These are phyloP conservation scores for Gnathonemus echidnorhynchus DNA, from an alignment of 2,113 vertebrate species.

Conservation along the genomic window DNA sequence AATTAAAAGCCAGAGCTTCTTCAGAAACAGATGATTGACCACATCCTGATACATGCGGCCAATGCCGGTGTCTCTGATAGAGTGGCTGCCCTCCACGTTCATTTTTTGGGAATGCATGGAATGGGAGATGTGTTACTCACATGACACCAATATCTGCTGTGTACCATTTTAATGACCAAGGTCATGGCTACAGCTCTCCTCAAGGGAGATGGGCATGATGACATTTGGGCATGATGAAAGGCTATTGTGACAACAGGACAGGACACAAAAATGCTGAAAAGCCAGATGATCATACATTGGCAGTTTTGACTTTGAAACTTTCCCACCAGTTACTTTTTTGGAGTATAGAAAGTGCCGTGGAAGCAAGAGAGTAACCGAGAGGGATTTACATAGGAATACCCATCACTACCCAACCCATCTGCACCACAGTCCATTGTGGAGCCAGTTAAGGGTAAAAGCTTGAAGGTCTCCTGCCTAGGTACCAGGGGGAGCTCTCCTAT, in stretches of 20 bases:
- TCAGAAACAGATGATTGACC: not conserved
- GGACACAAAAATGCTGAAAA: no score
- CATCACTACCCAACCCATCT: not conserved
- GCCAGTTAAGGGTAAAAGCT: slow-evolving; percentile 31
- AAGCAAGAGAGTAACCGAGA: slow-evolving; percentile 26
- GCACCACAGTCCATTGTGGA: slow-evolving; percentile 34
- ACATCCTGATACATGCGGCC: not conserved
- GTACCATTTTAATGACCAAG: not conserved
- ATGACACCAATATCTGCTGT: not conserved
- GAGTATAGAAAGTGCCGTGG: slow-evolving; percentile 7
- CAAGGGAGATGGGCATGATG: not conserved
- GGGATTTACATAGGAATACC: not conserved
- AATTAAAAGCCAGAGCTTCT: not conserved
- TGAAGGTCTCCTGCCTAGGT: not conserved
- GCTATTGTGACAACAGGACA: no score
- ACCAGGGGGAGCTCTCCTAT: not conserved
- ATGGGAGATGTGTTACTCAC: not conserved
- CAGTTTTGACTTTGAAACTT: no score
- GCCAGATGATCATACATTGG: no score
- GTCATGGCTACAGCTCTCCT: not conserved
- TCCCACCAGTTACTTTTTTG: no score
- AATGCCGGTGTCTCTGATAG: not conserved
- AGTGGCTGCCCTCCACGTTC: not conserved
- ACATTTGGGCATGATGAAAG: no score
- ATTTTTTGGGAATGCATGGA: not conserved